Percentiles rank a stretch among this genome's conserved stretches.
These are phyloP conservation scores for Pinna nobilis DNA, from an alignment of 1,140 invertebrate species.

Conservation along the genomic window DNA sequence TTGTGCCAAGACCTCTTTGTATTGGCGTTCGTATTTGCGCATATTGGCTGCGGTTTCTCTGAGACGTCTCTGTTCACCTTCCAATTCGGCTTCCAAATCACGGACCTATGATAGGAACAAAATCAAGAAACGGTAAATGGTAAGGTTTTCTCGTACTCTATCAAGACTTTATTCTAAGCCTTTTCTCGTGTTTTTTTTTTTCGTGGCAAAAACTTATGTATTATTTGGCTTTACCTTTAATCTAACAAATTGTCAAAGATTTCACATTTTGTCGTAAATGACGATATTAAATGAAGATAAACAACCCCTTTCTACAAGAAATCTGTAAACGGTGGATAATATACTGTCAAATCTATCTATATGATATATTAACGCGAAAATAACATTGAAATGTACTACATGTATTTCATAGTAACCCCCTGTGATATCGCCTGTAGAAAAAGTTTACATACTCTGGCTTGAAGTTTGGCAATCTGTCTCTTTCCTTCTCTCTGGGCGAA, in stretches of 20 bases:
- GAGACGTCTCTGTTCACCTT: conserved; percentile 70
- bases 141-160: not conserved
- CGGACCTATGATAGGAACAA: conserved; percentile 57
- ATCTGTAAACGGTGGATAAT: no score
- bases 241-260: not conserved
- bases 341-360: no score
- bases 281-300: no score
- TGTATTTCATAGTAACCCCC: no score
- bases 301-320: no score
- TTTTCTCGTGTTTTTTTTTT: not conserved
- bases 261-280: not conserved
- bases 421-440: no score
- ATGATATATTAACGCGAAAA: no score
- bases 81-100: conserved; percentile 73
- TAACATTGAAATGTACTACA: no score
- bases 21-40: conserved; percentile 70
- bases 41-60: conserved; percentile 66
- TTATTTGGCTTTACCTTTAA: not conserved
- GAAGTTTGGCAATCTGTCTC: conserved; percentile 74
- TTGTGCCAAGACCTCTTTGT: conserved; percentile 64
- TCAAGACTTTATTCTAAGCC: no score
- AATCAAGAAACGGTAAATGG: not conserved
- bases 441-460: conserved; percentile 66
- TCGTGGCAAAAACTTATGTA: not conserved
- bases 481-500: conserved; percentile 74